These are phyloP conservation scores for Tiliacea aurago DNA, from an alignment of 2,888 invertebrate genomes.

Conservation along the genomic window DNA sequence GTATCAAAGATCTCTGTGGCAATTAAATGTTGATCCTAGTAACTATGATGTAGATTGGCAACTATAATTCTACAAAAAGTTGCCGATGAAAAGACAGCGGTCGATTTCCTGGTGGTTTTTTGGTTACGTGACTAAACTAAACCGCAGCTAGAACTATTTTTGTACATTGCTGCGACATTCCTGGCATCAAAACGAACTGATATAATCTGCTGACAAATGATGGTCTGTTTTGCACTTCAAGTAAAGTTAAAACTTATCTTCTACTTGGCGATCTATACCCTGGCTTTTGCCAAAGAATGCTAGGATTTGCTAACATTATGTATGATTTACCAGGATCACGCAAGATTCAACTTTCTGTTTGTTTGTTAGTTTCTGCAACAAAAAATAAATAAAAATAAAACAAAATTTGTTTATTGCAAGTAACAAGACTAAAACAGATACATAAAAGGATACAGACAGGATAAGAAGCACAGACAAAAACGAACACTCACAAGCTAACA, in stretches of 20 bases:
- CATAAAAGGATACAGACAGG: no score
- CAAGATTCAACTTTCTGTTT: not conserved
- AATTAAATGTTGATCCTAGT: slow-evolving; percentile 79
- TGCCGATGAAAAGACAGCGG: not conserved
- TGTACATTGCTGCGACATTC: not conserved
- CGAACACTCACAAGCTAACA: no score
- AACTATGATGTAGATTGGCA: slow-evolving; percentile 62
- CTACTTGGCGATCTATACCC: slow-evolving; percentile 29
- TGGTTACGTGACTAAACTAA: not conserved
- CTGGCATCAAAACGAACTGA: slow-evolving; percentile 13
- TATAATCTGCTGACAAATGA: slow-evolving; percentile 6
- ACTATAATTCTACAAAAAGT: slow-evolving; percentile 45
- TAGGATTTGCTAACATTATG: not conserved
- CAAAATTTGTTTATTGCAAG: no score
- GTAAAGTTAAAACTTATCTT: slow-evolving; percentile 11
- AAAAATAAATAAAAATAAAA: no score
- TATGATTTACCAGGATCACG: not conserved
- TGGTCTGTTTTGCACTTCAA: not conserved
- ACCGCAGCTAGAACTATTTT: not conserved
- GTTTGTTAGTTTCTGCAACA: not conserved
- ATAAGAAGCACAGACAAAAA: no score
- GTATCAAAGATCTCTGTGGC: slow-evolving; percentile 73
- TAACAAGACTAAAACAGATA: no score
- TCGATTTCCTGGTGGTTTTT: not conserved
- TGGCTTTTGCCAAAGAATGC: not conserved